A percentile compares a stretch with the other conserved stretches of the same genome.
These are phyloP conservation scores for Rhynchotus rufescens DNA, from an alignment of 2,797 vertebrate genomes.

Conservation along the genomic window DNA sequence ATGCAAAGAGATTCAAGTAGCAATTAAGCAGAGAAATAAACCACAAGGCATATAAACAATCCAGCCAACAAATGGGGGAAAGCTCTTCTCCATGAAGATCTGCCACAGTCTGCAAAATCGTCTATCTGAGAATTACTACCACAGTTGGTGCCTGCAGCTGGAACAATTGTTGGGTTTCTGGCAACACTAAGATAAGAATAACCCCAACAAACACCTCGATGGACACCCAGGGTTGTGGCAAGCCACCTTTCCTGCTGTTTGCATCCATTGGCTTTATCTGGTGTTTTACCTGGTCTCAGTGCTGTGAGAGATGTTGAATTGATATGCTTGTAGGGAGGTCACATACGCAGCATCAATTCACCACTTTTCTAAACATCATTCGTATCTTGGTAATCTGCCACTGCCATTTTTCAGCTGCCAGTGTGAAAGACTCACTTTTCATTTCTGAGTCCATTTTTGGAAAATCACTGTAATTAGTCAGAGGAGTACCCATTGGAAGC, in stretches of 20 bases:
- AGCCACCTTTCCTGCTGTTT: not conserved
- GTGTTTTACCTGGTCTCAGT: not conserved
- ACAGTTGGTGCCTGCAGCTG: not conserved
- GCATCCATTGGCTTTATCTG: not conserved
- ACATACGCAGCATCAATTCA: not conserved
- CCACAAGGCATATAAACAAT: not conserved
- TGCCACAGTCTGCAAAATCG: not conserved
- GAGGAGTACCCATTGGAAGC: not conserved
- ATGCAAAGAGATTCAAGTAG: not conserved
- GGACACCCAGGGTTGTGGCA: not conserved
- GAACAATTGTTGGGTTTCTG: not conserved
- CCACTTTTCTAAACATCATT: not conserved
- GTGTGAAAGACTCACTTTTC: not conserved
- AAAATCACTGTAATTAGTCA: not conserved
- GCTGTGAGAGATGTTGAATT: not conserved
- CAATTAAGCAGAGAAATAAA: conserved; percentile 3
- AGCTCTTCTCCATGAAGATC: not conserved
- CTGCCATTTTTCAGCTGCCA: not conserved
- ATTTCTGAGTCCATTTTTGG: not conserved
- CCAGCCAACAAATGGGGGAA: not conserved
- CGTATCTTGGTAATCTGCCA: not conserved
- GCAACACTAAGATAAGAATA: not conserved
- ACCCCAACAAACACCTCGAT: not conserved
- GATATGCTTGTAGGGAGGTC: not conserved
- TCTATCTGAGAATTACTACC: not conserved